Conservation (phyloP, 2,797 vertebrate genomes). For the Onychomys arenicola region DNA sequence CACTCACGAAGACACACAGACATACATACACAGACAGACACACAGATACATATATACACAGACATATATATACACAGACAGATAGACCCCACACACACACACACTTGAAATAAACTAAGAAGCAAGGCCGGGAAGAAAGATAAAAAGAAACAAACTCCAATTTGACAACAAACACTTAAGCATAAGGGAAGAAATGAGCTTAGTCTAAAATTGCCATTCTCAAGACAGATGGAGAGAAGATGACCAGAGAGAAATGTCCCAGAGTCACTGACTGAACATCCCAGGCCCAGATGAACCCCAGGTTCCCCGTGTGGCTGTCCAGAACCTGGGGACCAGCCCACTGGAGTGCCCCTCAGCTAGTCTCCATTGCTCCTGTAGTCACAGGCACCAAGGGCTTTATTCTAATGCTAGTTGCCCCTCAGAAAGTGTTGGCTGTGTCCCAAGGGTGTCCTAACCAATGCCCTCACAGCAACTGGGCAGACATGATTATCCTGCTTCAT, state of each 20-base stretch:
- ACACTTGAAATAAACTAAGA: background rate
- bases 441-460: no score
- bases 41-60: background rate
- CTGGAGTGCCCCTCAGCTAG: fast-evolving
- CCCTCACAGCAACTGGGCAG: no score
- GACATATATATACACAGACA: background rate
- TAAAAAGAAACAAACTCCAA: background rate
- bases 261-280: background rate
- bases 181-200: background rate
- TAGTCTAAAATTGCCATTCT: background rate
- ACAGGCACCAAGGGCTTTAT: background rate
- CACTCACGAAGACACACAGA: no score
- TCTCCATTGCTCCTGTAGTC: background rate
- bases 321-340: background rate
- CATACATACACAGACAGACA: background rate
- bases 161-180: background rate
- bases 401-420: fast-evolving
- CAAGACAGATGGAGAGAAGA: background rate
- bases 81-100: background rate
- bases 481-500: no score
- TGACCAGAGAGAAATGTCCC: no score
- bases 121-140: background rate
- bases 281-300: background rate
- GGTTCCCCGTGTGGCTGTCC: no score
- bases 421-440: no score